Evolutionary conservation across 1,140 invertebrate species (phyloP).

Genomic region (Coelopa frigida): DNA sequence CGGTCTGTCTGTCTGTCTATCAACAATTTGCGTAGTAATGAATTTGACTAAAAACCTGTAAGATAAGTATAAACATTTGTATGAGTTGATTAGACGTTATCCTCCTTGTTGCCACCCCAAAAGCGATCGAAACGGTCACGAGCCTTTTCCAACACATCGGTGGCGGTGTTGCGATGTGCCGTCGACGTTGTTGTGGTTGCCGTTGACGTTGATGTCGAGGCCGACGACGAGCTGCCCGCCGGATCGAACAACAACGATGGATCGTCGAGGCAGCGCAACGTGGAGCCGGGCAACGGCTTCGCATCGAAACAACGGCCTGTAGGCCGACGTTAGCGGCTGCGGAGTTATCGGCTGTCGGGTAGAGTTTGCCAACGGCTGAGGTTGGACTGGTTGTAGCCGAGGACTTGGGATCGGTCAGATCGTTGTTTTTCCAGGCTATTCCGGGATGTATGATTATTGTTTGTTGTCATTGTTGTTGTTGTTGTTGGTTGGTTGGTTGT

Average conservation of each 20-base stretch:
- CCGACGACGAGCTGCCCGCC: not conserved
- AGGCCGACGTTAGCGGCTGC: constrained; percentile 37
- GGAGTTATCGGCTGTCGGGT: constrained; percentile 14
- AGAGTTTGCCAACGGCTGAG: constrained; percentile 4
- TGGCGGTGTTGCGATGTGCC: constrained; percentile 53
- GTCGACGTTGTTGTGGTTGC: constrained; percentile 35
- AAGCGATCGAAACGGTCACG: constrained; percentile 79
- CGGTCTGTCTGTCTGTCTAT: not conserved
- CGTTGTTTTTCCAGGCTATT: constrained; percentile 31
- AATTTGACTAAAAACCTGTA: constrained; percentile 6
- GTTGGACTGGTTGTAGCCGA: constrained; percentile 14
- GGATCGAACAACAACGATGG: constrained; percentile 48
- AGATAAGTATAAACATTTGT: not conserved
- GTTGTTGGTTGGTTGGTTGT: constrained; percentile 7
- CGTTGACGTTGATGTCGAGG: constrained; percentile 29
- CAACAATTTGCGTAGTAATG: constrained; percentile 1
- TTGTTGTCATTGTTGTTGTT: constrained; percentile 3
- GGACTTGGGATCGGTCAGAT: constrained; percentile 27
- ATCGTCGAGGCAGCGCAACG: constrained; percentile 50
- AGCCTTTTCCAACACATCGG: constrained; percentile 73
- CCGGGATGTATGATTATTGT: no score
- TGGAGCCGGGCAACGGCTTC: constrained; percentile 48
- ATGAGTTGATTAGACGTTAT: constrained; percentile 31
- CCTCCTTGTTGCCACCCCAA: constrained; percentile 58
- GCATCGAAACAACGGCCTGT: constrained; percentile 25